phyloP scores from a whole-genome alignment of 2,888 invertebrate species.

The Tachina lurida region DNA sequence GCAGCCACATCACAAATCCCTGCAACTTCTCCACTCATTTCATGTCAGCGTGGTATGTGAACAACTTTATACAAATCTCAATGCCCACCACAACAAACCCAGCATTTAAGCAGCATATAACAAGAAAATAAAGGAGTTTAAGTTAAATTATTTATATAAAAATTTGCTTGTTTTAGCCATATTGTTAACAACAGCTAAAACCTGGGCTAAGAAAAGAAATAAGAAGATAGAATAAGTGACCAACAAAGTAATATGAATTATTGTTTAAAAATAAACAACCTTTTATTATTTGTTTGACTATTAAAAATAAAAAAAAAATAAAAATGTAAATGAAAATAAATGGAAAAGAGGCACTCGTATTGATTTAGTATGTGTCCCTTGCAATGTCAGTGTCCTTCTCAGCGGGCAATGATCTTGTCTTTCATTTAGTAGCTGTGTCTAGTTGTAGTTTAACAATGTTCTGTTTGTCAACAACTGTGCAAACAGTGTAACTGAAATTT shows the following conservation, averaged over 20 bases:
- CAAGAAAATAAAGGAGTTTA: constrained; percentile 20
- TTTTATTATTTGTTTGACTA: constrained; percentile 70
- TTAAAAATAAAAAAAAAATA: constrained; percentile 11
- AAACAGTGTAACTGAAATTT: constrained; percentile 54
- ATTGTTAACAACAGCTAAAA: constrained; percentile 35
- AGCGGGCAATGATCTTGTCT: constrained; percentile 61
- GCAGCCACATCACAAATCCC: constrained; percentile 26
- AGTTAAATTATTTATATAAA: constrained; percentile 63
- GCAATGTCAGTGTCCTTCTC: constrained; percentile 63
- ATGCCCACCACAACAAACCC: background rate
- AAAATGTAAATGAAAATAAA: background rate
- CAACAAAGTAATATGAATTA: constrained; percentile 60
- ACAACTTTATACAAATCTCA: constrained; percentile 58
- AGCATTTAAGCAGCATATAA: constrained; percentile 3
- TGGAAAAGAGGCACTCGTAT: constrained; percentile 36
- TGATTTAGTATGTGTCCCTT: constrained; percentile 62
- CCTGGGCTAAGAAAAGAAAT: background rate
- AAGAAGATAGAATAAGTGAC: background rate
- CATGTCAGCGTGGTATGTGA: constrained; percentile 41
- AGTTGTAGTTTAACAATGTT: constrained; percentile 23
- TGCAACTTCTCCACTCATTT: constrained; percentile 4
- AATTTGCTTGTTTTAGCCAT: constrained; percentile 58
- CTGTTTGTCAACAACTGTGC: constrained; percentile 66
- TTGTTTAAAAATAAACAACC: constrained; percentile 59
- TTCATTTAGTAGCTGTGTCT: constrained; percentile 44